These are phyloP conservation scores for Platichthys flesus DNA, from an alignment of 2,113 vertebrate genomes.

Conservation along the genomic window DNA sequence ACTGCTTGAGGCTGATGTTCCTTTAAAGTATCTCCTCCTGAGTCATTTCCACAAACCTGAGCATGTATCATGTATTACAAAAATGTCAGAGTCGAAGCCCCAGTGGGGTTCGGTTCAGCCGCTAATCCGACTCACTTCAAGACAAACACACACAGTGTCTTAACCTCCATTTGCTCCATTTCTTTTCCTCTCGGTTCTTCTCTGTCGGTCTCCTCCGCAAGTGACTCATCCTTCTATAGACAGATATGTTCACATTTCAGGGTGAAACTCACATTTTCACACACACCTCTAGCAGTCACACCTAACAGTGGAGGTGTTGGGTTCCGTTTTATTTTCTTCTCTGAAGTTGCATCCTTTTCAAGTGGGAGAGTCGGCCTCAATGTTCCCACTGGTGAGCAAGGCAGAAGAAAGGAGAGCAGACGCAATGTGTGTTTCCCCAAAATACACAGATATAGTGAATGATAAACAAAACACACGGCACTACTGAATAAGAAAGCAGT, in stretches of 20 bases:
- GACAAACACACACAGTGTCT: slow-evolving; percentile 48
- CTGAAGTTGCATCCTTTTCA: slow-evolving; percentile 50
- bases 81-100: slow-evolving; percentile 44
- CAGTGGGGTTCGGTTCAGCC: slow-evolving; percentile 22
- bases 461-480: slow-evolving; percentile 25
- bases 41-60: slow-evolving; percentile 31
- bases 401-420: slow-evolving; percentile 14
- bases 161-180: slow-evolving; percentile 50
- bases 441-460: slow-evolving; percentile 16
- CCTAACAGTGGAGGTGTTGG: slow-evolving; percentile 64
- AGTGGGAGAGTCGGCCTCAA: slow-evolving; percentile 50
- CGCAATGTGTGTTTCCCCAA: slow-evolving; percentile 2
- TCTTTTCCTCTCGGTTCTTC: slow-evolving; percentile 23
- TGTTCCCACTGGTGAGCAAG: slow-evolving; percentile 23
- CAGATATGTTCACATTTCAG: slow-evolving; percentile 54
- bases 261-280: slow-evolving; percentile 49
- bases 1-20: slow-evolving; percentile 8
- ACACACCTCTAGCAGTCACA: slow-evolving; percentile 61
- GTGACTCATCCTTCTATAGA: slow-evolving; percentile 67
- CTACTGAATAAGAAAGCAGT: not conserved
- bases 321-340: slow-evolving; percentile 47
- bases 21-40: slow-evolving; percentile 24
- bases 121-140: slow-evolving; percentile 41
- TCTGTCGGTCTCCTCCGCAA: slow-evolving; percentile 43
- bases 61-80: slow-evolving; percentile 13